Base-by-base conservation (phyloP, 2,888 invertebrate genomes). In the Melinaea menophilus region DNA sequence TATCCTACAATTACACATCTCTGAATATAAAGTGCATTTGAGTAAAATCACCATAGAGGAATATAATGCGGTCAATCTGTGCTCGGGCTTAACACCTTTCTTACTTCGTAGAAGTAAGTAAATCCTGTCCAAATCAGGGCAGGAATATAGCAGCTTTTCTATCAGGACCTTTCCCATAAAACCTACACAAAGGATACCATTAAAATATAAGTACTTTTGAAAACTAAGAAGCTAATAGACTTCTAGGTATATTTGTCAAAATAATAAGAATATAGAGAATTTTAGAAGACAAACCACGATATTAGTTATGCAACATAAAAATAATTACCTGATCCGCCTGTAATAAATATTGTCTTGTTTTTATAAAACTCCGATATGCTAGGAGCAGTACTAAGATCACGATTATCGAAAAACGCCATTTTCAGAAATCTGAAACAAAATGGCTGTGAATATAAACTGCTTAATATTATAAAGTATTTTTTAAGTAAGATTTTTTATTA, bases 131-230 rank as follows among this genome's bases (percentile, higher is more conserved):
- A 98, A 74, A 0, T 93, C 93, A 0, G 95, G 92, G 77, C 97
- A 97, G 4, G 95, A 95, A 71, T 97, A 93, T 11, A 98, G 81
- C 2, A 98, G 84, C 82, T 98, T 98, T 84, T 98, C 98, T 5
- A 98, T 91, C 33, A 98, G 82, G 0, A 95, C 95, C 87, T 98
- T 98, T 0, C 98, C 98, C 83, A 98, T 92, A 78, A 98, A 98
- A 1, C 98, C 98, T 92, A 76, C 1, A 59, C 7, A 51, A 48
- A 48, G 12, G n/a, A 48, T 13, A 48, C n/a, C 4, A 51, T 22
- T 13, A 13, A 22, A 22, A 22, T 22, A 22, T 22, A 22, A 22
- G 22, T 22, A 22, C 22, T 22, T 22, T 22, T 22, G 22, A 1
- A 22, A 22, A 22, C 22, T 45, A 45, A 45, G 5, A 9, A 45